Conservation (phyloP, 1,140 invertebrate genomes). For the Ceratina calcarata region DNA sequence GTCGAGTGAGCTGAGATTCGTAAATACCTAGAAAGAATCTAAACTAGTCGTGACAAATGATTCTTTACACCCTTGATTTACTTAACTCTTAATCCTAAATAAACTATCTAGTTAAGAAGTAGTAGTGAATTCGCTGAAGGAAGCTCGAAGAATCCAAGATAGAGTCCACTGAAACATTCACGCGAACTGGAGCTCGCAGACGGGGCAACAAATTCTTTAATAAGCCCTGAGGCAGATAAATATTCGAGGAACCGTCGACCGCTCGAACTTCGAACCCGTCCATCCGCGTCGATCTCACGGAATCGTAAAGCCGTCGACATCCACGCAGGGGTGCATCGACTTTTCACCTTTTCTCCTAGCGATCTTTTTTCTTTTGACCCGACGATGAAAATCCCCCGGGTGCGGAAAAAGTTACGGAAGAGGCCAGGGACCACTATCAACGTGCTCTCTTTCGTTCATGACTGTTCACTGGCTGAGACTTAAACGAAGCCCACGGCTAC, state of each 20-base stretch:
- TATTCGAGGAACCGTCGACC: neutral
- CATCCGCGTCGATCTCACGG: neutral
- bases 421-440: neutral
- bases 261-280: neutral
- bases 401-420: neutral
- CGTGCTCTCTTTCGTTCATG: neutral
- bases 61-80: neutral
- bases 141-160: neutral
- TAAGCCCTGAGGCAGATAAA: neutral
- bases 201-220: slow-evolving; percentile 12
- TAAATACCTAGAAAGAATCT: neutral
- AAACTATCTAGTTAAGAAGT: neutral
- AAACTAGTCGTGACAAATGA: neutral
- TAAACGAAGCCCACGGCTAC: slow-evolving; percentile 35
- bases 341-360: too few relatives aligned
- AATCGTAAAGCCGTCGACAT: neutral
- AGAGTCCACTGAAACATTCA: neutral
- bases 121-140: too few relatives aligned
- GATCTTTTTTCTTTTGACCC: neutral
- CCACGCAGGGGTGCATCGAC: neutral
- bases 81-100: neutral
- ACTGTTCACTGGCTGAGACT: slow-evolving; percentile 2
- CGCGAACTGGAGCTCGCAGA: too few relatives aligned
- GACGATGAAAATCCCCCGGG: neutral
- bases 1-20: neutral